Base-by-base conservation (phyloP, 2,797 vertebrate species). In the Anniella stebbinsi region DNA sequence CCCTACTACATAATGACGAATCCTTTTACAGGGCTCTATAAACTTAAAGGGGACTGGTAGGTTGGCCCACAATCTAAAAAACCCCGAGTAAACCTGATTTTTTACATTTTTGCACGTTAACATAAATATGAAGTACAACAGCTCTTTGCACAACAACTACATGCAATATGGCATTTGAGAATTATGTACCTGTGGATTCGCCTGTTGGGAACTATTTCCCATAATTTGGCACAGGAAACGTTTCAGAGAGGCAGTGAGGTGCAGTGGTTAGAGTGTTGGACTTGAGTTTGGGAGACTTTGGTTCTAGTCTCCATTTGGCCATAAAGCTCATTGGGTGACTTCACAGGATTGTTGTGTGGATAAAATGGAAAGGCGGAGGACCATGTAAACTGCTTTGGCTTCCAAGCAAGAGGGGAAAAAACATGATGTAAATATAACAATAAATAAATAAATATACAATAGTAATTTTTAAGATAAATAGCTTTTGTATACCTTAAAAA, bases 1-100 rank as follows among this genome's bases (percentile, higher is more conserved):
- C 99, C 99, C 0, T 93, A 99, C 91, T 99, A 98, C 51, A 4
- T 99, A 30, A 99, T 98, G 94, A 97, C 98, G 84, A 98, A 98
- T 96, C 98, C 97, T 0, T 92, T 98, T 2, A 98, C 98, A 0
- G 99, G 98, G 0, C 95, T 98, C 45, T 99, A 98, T 97, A 99
- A 97, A 87, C 98, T 99, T 78, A 97, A 96, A 11, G 95, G 98
- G 63, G 98, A 98, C 96, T 99, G 99, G 99, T 99, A 97, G 91
- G 98, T 95, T 66, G 9, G 1, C 88, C 21, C 1, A 70, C 73
- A 1, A 80, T 9, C 81, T 45, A 76, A 70, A 91, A 87, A 33
- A 13, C 21, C 25, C 8, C 3, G 11, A 21, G 30, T 10, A 23
- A 41, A 28, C 33, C 70, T 18, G 9, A n/a, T 41, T 60, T 48